Evolutionary conservation across 2,888 invertebrate species (phyloP), one percentile per base, ranked within the genome.

Genomic region (Mechanitis messenoides): DNA sequence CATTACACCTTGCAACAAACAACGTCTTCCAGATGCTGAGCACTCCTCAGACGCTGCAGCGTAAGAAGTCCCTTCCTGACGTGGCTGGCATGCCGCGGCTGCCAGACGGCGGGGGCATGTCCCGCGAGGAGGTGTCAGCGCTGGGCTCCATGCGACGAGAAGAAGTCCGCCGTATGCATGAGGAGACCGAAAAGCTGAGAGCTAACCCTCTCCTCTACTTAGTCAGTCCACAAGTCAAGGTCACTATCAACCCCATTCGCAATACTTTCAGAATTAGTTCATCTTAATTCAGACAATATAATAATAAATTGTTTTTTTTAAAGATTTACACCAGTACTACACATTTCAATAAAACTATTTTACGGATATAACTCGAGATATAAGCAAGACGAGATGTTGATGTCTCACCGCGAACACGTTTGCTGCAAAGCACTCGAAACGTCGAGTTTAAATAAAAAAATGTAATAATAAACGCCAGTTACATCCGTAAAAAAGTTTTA

Each of bases 21-120:
- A 38, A 56, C 46, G 28, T 61, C 11, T 63, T 61, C 65, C 91
- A 96, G 95, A 95, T 94, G 90, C 87, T 95, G 83, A 94, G 95
- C 80, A 93, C 93, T 71, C 93, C 93, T 79, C 93, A 94, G 81
- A 92, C 95, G 74, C 92, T 97, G 74, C 96, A 96, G 88, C 93
- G 97, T 74, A 97, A 98, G 91, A 99, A 99, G 89, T 98, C 98
- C 72, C 93, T 99, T 88, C 99, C 99, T 59, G 98, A 99, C 90
- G 95, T 97, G 77, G 95, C 96, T 77, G 94, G 94, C 68, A 92
- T 96, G 84, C 95, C 96, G 62, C 93, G 94, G 64, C 93, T 94
- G 71, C 93, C 94, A 62, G 94, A 95, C 72, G 94, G 94, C 93
- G 68, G 93, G 93, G 70, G 93, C 72, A 96, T 98, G 95, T 95